phyloP scores from a whole-genome alignment of 2,797 vertebrate genomes.

The Helarctos malayanus region DNA sequence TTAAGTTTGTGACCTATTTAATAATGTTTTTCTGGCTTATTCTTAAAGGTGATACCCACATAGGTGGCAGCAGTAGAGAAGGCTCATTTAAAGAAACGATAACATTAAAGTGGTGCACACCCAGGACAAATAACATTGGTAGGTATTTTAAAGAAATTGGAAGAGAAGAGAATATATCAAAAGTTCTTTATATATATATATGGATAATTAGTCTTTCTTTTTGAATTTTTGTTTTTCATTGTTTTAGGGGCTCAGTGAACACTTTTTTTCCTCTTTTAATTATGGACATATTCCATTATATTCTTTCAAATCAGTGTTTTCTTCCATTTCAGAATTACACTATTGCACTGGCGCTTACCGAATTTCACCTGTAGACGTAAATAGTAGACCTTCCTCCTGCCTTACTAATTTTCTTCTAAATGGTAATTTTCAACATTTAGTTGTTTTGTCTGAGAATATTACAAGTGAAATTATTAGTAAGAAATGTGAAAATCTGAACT shows the following conservation, averaged over 20 bases:
- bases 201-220: not conserved
- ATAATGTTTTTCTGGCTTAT: constrained; percentile 48
- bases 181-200: not conserved
- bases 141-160: constrained; percentile 70
- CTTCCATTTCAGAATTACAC: constrained; percentile 94
- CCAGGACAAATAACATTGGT: constrained; percentile 96
- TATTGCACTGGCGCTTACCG: constrained; percentile 98
- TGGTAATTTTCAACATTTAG: constrained; percentile 89
- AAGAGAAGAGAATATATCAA: not conserved
- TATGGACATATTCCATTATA: constrained; percentile 60
- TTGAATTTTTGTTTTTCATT: constrained; percentile 47
- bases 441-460: constrained; percentile 44
- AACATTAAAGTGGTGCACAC: constrained; percentile 99
- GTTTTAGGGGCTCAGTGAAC: not conserved
- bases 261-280: constrained; percentile 7
- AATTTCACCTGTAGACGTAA: constrained; percentile 99
- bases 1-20: not conserved
- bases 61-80: constrained; percentile 94
- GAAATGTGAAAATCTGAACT: constrained; percentile 10
- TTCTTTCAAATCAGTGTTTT: constrained; percentile 73
- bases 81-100: constrained; percentile 97
- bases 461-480: constrained; percentile 11
- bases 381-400: constrained; percentile 98
- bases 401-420: constrained; percentile 99
- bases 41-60: constrained; percentile 94